These are phyloP conservation scores for Cariama cristata DNA, from an alignment of 2,113 vertebrate genomes.

Conservation along the genomic window DNA sequence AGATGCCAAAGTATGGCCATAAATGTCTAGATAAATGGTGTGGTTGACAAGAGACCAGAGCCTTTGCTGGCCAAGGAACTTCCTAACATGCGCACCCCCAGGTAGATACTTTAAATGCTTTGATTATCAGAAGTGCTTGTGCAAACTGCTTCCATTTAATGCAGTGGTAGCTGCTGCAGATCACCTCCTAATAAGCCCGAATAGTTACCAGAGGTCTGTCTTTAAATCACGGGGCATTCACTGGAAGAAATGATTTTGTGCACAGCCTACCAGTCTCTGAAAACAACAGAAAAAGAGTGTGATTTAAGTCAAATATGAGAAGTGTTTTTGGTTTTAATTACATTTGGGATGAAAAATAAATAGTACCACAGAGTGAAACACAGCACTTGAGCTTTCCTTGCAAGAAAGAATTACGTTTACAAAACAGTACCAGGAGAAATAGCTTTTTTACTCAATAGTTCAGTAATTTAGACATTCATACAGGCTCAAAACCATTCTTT, in stretches of 20 bases:
- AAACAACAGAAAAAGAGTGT: not conserved
- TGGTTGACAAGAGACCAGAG: not conserved
- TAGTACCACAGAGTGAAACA: not conserved
- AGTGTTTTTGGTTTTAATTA: not conserved
- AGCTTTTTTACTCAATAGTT: not conserved
- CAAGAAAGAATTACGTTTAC: not conserved
- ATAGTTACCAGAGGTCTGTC: not conserved
- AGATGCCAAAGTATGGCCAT: not conserved
- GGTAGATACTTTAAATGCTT: not conserved
- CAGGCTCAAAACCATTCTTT: not conserved
- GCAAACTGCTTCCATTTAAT: not conserved
- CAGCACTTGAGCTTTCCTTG: not conserved
- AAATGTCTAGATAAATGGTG: not conserved
- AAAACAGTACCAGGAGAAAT: not conserved
- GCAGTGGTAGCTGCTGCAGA: not conserved
- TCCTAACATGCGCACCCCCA: not conserved
- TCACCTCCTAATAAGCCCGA: not conserved
- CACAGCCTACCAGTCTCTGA: not conserved
- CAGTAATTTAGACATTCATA: not conserved
- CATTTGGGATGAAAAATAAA: not conserved
- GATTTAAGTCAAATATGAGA: not conserved
- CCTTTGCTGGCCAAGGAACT: not conserved
- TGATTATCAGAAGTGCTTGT: not conserved
- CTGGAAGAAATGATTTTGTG: not conserved
- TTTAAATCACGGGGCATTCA: not conserved